Evolutionary conservation across 2,888 invertebrate species (phyloP).

Genomic region (Camptogramma bilineatum): DNA sequence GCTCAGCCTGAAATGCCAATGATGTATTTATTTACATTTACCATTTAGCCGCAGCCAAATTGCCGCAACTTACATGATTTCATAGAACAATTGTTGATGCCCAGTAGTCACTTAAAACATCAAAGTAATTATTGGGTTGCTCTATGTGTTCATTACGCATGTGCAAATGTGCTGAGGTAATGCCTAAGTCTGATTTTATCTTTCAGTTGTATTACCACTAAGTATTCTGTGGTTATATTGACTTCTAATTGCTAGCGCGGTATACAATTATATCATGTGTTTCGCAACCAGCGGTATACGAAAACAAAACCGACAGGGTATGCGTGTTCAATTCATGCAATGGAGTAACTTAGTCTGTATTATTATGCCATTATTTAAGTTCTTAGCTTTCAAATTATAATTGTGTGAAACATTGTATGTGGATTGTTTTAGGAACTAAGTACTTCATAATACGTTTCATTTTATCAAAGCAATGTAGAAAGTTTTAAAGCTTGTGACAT

Average conservation of each 20-base stretch:
- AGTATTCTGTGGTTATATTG: conserved; percentile 1
- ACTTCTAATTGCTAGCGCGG: conserved; percentile 5
- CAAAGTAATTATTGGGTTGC: neutral
- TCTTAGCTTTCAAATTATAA: conserved; percentile 13
- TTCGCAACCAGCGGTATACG: conserved; percentile 10
- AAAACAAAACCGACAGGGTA: conserved; percentile 9
- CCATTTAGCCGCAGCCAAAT: neutral
- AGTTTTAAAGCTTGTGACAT: too few species aligned
- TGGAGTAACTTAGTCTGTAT: conserved; percentile 9
- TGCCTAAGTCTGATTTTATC: neutral
- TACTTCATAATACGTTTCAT: neutral
- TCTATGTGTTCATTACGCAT: neutral
- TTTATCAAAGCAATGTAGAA: neutral
- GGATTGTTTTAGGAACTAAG: neutral
- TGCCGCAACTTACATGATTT: neutral
- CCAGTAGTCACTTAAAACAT: neutral
- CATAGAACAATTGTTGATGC: neutral
- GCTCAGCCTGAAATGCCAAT: too few species aligned
- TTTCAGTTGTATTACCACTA: neutral
- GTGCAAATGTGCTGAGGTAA: neutral
- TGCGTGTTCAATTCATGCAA: conserved; percentile 5
- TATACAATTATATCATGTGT: conserved; percentile 9
- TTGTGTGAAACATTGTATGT: conserved; percentile 3
- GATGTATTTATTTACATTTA: neutral
- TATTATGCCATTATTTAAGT: conserved; percentile 4